Conservation (phyloP, 2,888 invertebrate species). For the Spicauda simplicius region DNA sequence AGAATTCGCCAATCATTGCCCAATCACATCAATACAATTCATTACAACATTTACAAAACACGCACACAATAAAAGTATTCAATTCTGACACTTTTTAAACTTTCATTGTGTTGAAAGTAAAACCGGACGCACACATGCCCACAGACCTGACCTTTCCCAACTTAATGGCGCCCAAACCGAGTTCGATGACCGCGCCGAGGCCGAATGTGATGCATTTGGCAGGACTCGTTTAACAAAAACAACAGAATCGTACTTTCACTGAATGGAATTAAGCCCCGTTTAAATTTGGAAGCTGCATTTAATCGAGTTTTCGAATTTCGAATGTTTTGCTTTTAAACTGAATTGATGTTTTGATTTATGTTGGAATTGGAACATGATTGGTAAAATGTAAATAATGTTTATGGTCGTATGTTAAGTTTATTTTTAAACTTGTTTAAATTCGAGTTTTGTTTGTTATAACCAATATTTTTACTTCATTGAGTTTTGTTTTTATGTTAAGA, state of each 20-base stretch:
- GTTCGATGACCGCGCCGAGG: slow-evolving; percentile 72
- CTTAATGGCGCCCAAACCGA: slow-evolving; percentile 71
- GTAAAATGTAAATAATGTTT: too few species aligned
- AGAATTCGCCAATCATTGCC: too few species aligned
- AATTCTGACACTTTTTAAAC: slow-evolving; percentile 37
- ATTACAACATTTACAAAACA: background rate
- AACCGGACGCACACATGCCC: slow-evolving; percentile 59
- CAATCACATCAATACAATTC: too few species aligned
- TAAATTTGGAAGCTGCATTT: slow-evolving; percentile 40
- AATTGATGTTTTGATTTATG: background rate
- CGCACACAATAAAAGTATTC: slow-evolving; percentile 16
- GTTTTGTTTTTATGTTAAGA: too few species aligned
- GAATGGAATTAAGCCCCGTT: slow-evolving; percentile 54
- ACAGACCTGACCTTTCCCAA: slow-evolving; percentile 80
- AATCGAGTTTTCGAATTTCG: slow-evolving; percentile 12
- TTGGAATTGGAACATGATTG: too few species aligned
- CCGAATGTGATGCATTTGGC: slow-evolving; percentile 72
- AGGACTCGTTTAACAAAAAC: slow-evolving; percentile 63
- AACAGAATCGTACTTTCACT: slow-evolving; percentile 62
- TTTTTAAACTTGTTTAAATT: too few species aligned
- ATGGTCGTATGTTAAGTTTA: too few species aligned
- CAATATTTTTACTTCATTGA: too few species aligned
- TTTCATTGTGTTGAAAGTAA: slow-evolving; percentile 67
- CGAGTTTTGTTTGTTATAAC: too few species aligned
- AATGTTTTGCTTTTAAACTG: background rate